Evolutionary conservation across 2,888 invertebrate genomes (phyloP).

Genomic region (Odontocerum albicorne): DNA sequence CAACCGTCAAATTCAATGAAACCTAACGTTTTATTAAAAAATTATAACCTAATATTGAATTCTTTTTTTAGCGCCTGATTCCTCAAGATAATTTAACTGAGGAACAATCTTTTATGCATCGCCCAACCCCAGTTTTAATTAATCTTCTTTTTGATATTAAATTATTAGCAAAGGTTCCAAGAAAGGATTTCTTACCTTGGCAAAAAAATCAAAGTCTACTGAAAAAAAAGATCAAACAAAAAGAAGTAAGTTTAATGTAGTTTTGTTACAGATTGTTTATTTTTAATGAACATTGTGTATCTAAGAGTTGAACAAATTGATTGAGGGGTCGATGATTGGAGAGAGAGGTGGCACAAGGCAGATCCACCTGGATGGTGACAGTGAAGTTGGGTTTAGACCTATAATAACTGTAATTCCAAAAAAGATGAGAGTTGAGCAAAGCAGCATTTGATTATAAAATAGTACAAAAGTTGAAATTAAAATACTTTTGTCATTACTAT

Average conservation of each 20-base stretch:
- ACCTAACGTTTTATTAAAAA: background rate
- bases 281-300: background rate
- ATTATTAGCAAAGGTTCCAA: constrained; percentile 61
- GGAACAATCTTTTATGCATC: constrained; percentile 56
- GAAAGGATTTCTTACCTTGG: constrained; percentile 69
- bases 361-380: too few species aligned
- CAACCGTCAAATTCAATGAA: background rate
- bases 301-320: too few species aligned
- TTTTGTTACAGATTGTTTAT: background rate
- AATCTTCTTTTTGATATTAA: constrained; percentile 68
- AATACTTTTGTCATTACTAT: background rate
- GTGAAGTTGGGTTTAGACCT: too few species aligned
- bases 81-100: constrained; percentile 50
- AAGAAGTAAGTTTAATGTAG: background rate
- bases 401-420: too few species aligned
- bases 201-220: constrained; percentile 39
- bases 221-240: background rate
- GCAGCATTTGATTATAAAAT: too few species aligned
- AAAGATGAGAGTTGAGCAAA: too few species aligned
- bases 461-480: background rate
- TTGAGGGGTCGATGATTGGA: too few species aligned
- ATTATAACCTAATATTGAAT: constrained; percentile 13
- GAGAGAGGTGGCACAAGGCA: too few species aligned
- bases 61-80: constrained; percentile 49
- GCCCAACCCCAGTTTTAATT: constrained; percentile 63